Conservation (phyloP, 2,113 vertebrate species). For the Entelurus aequoreus region DNA sequence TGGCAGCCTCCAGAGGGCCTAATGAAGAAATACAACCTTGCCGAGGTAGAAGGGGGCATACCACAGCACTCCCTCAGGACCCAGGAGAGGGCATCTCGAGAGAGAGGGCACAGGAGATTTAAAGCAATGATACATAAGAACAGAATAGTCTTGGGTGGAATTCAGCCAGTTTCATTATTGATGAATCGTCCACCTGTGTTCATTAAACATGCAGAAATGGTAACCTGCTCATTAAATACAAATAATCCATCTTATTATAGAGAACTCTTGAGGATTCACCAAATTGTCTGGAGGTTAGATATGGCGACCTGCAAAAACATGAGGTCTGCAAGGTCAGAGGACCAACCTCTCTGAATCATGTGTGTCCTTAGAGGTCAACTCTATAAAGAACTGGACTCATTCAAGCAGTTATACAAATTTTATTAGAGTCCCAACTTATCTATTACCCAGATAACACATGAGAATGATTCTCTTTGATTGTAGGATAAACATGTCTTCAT, state of each 20-base stretch:
- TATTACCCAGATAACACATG: conserved; percentile 46
- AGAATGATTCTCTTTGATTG: conserved; percentile 48
- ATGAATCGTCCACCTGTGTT: conserved; percentile 9
- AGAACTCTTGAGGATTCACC: conserved; percentile 32
- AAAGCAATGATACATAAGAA: conserved; percentile 50
- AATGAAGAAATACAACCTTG: conserved; percentile 83
- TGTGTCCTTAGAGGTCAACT: conserved; percentile 27
- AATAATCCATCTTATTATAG: conserved; percentile 56
- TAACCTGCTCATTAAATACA: conserved; percentile 56
- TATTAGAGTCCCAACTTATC: conserved; percentile 43
- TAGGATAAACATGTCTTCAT: neutral
- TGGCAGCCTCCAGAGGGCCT: conserved; percentile 73
- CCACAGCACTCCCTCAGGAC: conserved; percentile 58
- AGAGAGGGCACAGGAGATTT: conserved; percentile 49
- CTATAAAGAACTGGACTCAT: conserved; percentile 14
- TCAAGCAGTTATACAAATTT: conserved; percentile 47
- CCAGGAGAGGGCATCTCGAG: conserved; percentile 48
- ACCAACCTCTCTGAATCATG: conserved; percentile 39
- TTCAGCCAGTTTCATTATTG: conserved; percentile 4
- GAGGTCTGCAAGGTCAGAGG: conserved; percentile 46
- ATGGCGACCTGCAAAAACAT: conserved; percentile 31
- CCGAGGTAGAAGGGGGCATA: conserved; percentile 58
- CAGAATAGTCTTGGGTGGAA: conserved; percentile 15
- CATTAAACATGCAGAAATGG: conserved; percentile 44
- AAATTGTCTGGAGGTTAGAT: conserved; percentile 37